Percentiles rank a stretch among this genome's conserved stretches.
These are phyloP conservation scores for Condylostylus longicornis DNA, from an alignment of 1,140 invertebrate genomes.

Conservation along the genomic window DNA sequence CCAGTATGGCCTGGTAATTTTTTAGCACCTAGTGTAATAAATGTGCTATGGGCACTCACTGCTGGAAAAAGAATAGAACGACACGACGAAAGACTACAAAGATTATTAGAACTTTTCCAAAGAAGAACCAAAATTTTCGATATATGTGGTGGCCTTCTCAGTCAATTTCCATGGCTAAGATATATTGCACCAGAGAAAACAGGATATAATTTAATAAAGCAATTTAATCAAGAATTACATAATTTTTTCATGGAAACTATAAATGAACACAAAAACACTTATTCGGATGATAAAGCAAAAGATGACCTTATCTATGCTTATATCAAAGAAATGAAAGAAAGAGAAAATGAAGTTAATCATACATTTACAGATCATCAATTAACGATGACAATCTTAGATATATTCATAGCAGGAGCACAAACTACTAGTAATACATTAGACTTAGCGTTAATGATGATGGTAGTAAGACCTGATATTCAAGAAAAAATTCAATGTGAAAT, in stretches of 20 bases:
- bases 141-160: constrained; percentile 50
- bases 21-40: constrained; percentile 48
- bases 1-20: constrained; percentile 26
- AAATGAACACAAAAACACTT: constrained; percentile 40
- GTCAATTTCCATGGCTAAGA: constrained; percentile 53
- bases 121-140: constrained; percentile 48
- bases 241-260: constrained; percentile 44
- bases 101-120: constrained; percentile 45
- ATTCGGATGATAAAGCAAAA: constrained; percentile 32
- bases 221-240: constrained; percentile 44
- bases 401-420: constrained; percentile 53
- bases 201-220: constrained; percentile 50
- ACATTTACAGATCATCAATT: constrained; percentile 54
- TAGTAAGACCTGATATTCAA: constrained; percentile 50
- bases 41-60: constrained; percentile 56
- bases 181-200: constrained; percentile 46
- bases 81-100: constrained; percentile 38
- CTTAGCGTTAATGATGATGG: constrained; percentile 53
- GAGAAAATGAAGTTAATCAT: constrained; percentile 27
- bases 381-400: constrained; percentile 49
- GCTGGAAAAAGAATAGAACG: constrained; percentile 41
- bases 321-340: constrained; percentile 47
- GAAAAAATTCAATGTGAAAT: constrained; percentile 49
- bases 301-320: constrained; percentile 57
- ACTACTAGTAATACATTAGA: constrained; percentile 58